Conservation (phyloP, 1,140 invertebrate species). For the Asbolus verrucosus region DNA sequence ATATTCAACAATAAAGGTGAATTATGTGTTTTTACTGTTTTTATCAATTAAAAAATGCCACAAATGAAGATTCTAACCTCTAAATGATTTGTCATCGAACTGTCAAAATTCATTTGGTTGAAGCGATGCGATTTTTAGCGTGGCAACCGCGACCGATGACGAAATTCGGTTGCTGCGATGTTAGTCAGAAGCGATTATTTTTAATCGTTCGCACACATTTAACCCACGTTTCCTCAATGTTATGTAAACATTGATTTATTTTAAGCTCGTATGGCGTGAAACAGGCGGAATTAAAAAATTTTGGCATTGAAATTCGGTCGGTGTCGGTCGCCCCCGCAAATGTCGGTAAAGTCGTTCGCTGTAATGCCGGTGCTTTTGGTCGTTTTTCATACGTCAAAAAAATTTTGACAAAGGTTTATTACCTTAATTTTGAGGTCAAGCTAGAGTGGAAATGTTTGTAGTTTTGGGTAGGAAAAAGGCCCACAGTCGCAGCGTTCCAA, state of each 20-base stretch:
- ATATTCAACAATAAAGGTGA: neutral
- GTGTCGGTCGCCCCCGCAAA: too few species aligned
- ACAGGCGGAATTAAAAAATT: too few species aligned
- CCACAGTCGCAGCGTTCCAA: slow-evolving; percentile 16
- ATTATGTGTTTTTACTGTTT: slow-evolving; percentile 4
- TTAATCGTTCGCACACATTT: too few species aligned
- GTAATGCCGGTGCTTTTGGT: slow-evolving; percentile 1
- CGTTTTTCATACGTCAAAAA: slow-evolving; percentile 43
- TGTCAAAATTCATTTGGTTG: slow-evolving; percentile 1
- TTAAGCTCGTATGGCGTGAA: too few species aligned
- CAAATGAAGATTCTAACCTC: slow-evolving; percentile 13
- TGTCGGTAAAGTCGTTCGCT: neutral
- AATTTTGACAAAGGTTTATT: slow-evolving; percentile 56
- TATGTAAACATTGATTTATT: too few species aligned
- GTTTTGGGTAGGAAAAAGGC: slow-evolving; percentile 46
- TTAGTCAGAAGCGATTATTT: too few species aligned
- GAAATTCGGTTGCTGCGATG: too few species aligned
- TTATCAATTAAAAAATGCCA: neutral
- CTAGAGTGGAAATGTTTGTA: slow-evolving; percentile 54
- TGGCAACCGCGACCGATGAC: neutral
- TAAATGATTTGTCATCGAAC: slow-evolving; percentile 3
- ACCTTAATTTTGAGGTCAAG: slow-evolving; percentile 57
- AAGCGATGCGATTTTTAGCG: too few species aligned
- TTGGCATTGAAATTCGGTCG: too few species aligned
- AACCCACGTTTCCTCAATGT: too few species aligned